A percentile compares a stretch with the other conserved stretches of the same genome.
These are phyloP conservation scores for Microchrysa polita DNA, from an alignment of 2,888 invertebrate genomes.

Conservation along the genomic window DNA sequence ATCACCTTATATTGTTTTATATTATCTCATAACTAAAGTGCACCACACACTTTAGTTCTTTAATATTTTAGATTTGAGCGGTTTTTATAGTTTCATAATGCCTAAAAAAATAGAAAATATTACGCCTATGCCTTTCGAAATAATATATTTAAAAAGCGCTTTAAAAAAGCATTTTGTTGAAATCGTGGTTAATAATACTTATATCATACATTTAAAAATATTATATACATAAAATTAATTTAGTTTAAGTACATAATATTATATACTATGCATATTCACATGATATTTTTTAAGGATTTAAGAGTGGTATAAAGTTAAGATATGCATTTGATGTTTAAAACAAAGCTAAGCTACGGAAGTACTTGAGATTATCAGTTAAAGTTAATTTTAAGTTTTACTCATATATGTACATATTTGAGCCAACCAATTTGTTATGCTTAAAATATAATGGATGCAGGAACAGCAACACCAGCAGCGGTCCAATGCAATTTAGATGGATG, in stretches of 20 bases:
- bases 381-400: too few species aligned
- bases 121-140: not conserved
- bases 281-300: not conserved
- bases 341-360: not conserved
- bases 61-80: too few species aligned
- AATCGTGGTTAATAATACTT: slow-evolving; percentile 29
- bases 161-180: slow-evolving; percentile 20
- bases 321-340: not conserved
- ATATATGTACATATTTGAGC: too few species aligned
- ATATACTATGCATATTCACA: slow-evolving; percentile 9
- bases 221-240: not conserved
- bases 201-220: slow-evolving; percentile 16
- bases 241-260: not conserved
- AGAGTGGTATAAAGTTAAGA: slow-evolving; percentile 5
- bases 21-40: too few species aligned
- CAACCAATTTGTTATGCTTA: too few species aligned
- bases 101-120: not conserved
- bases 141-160: slow-evolving; percentile 18
- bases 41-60: too few species aligned
- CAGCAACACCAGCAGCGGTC: too few species aligned
- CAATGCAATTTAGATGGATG: too few species aligned
- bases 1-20: too few species aligned
- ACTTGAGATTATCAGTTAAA: not conserved
- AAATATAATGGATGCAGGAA: too few species aligned
- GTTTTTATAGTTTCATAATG: too few species aligned